Conservation (phyloP, 1,140 invertebrate genomes). For the Ips nitidus region DNA sequence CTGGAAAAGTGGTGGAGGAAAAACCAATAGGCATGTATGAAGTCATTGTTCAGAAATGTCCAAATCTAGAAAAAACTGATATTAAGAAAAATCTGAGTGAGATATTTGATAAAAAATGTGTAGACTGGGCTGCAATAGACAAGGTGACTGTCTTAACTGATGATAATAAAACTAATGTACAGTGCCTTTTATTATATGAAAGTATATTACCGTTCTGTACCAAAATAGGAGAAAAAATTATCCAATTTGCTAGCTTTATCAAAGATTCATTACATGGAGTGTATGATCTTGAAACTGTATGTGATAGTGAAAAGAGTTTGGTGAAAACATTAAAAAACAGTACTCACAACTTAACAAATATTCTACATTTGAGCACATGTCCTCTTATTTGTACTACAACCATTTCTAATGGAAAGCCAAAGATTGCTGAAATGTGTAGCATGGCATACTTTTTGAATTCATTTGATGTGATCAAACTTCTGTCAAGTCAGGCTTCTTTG, state of each 20-base stretch:
- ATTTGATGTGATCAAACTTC: no score
- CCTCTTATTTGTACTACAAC: neutral
- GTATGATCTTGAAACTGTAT: slow-evolving; percentile 5
- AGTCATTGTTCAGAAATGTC: slow-evolving; percentile 20
- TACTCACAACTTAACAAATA: neutral
- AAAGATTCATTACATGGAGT: neutral
- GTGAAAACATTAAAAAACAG: neutral
- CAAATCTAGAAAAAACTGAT: slow-evolving; percentile 8
- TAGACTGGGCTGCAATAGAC: slow-evolving; percentile 17
- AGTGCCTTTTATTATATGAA: slow-evolving; percentile 23
- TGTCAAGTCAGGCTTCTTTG: no score
- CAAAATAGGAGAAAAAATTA: slow-evolving; percentile 5
- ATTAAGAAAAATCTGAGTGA: slow-evolving; percentile 5
- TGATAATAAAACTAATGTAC: neutral
- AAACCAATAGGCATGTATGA: slow-evolving; percentile 3
- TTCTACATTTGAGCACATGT: neutral
- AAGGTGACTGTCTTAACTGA: neutral
- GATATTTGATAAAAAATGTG: slow-evolving; percentile 14
- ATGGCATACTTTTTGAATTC: no score
- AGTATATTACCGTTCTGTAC: slow-evolving; percentile 20
- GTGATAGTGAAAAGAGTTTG: slow-evolving; percentile 8
- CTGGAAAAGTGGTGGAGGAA: no score
- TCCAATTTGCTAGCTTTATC: slow-evolving; percentile 8
- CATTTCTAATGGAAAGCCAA: neutral
- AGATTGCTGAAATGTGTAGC: no score